Conservation (phyloP, 2,113 vertebrate genomes). For the Apus apus region DNA sequence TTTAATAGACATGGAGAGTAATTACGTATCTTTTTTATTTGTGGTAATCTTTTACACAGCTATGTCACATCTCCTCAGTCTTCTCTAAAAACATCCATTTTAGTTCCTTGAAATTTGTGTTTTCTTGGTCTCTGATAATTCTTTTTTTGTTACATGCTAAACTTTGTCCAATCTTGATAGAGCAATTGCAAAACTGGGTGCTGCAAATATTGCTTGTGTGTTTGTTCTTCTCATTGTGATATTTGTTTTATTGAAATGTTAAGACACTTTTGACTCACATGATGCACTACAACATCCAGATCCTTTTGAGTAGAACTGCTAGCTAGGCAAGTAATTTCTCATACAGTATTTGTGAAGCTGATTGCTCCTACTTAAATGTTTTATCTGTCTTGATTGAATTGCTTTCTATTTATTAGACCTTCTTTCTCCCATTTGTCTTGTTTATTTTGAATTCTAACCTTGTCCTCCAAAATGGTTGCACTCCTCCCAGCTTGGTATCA, state of each 20-base stretch:
- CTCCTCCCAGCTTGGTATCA: neutral
- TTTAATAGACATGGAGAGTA: neutral
- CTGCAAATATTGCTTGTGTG: neutral
- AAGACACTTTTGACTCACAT: neutral
- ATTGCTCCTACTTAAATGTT: constrained; percentile 5
- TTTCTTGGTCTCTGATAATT: neutral
- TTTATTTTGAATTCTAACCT: constrained; percentile 36
- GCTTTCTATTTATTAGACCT: constrained; percentile 23
- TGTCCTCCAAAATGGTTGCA: neutral
- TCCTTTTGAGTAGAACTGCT: neutral
- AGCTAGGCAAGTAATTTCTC: neutral
- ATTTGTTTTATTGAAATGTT: neutral
- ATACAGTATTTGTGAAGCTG: neutral
- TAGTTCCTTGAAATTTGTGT: neutral
- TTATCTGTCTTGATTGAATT: constrained; percentile 23
- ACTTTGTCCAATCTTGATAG: neutral
- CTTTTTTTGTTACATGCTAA: neutral
- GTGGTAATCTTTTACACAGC: neutral
- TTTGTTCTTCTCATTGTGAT: neutral
- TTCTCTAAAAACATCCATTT: neutral
- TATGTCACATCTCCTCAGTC: neutral
- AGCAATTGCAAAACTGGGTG: neutral
- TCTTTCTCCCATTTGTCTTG: constrained; percentile 36
- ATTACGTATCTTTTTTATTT: neutral
- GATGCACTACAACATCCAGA: neutral